Evolutionary conservation across 2,888 invertebrate genomes (phyloP), one percentile per base, ranked within the genome.

Genomic region (Seladonia tumulorum): DNA sequence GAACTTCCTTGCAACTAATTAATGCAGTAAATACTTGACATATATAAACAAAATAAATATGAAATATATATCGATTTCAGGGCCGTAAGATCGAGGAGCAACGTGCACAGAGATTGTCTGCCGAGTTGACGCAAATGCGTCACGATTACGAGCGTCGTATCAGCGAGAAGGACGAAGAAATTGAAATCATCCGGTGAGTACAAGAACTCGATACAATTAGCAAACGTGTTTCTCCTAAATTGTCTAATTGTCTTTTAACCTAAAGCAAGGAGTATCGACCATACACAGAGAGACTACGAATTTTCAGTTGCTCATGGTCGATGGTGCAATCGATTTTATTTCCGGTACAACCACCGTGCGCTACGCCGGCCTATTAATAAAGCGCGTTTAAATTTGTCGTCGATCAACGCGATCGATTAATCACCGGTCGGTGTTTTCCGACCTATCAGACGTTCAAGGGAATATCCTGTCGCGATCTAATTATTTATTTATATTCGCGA

Each of bases 91-190:
- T 98, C 94, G 99, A 99, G 96, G 99, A 99, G 95, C 98, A 98
- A 96, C 98, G 99, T 93, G 96, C 98, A 90, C 98, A 98, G 96
- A 97, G 99, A 94, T 96, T 99, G 95, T 96, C 98, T 87, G 97
- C 99, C 92, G 99, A 99, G 95, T 97, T 99, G 94, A 98, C 97
- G 92, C 98, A 98, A 96, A 98, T 98, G 96, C 98, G 99, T 94
- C 98, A 99, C 95, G 99, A 99, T 94, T 98, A 98, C 95, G 99
- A 99, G 96, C 98, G 98, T 95, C 98, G 99, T 94, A 96, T 99
- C 93, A 97, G 98, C 92, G 99, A 99, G 96, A 99, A 99, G 97
- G 99, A 99, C 93, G 99, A 99, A 95, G 99, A 99, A 96, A 97
- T 99, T 95, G 99, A 99, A 96, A 96, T 97, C 93, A 98, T 99